These are phyloP conservation scores for Ctena decussata DNA, from an alignment of 2,888 invertebrate species.

Conservation along the genomic window DNA sequence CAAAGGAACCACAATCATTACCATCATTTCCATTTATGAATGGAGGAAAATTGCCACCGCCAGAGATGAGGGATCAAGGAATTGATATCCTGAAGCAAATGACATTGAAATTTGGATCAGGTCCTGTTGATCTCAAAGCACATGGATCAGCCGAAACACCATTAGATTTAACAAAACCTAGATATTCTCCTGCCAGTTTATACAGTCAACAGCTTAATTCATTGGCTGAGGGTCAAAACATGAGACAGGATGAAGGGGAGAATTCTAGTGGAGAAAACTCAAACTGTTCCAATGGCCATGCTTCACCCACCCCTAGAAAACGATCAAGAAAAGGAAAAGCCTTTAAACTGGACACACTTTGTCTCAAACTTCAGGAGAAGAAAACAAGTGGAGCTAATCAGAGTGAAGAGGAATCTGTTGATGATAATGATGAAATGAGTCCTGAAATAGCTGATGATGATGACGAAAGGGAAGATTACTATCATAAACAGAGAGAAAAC, in stretches of 20 bases:
- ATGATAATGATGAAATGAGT: slow-evolving; percentile 20
- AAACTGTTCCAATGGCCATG: slow-evolving; percentile 83
- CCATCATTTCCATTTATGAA: slow-evolving; percentile 60
- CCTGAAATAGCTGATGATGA: slow-evolving; percentile 26
- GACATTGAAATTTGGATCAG: slow-evolving; percentile 81
- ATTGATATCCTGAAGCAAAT: slow-evolving; percentile 82
- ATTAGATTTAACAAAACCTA: slow-evolving; percentile 83
- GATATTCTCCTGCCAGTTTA: slow-evolving; percentile 63
- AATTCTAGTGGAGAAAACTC: slow-evolving; percentile 69
- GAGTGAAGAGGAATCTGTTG: slow-evolving; percentile 50
- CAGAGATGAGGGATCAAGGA: slow-evolving; percentile 63
- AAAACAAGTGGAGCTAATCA: slow-evolving; percentile 41
- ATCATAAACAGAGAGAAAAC: background rate
- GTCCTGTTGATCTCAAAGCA: slow-evolving; percentile 45
- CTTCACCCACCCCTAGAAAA: slow-evolving; percentile 86
- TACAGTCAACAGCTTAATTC: slow-evolving; percentile 13
- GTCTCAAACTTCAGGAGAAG: slow-evolving; percentile 83
- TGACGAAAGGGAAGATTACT: slow-evolving; percentile 32
- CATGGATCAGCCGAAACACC: slow-evolving; percentile 68
- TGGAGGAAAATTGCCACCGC: slow-evolving; percentile 55
- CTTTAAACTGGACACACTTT: slow-evolving; percentile 91
- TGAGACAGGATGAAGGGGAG: slow-evolving; percentile 54
- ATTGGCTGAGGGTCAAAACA: background rate
- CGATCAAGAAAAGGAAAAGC: slow-evolving; percentile 95
- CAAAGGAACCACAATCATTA: slow-evolving; percentile 11